phyloP scores from a whole-genome alignment of 2,888 invertebrate genomes.

The Sarcophaga caerulescens region DNA sequence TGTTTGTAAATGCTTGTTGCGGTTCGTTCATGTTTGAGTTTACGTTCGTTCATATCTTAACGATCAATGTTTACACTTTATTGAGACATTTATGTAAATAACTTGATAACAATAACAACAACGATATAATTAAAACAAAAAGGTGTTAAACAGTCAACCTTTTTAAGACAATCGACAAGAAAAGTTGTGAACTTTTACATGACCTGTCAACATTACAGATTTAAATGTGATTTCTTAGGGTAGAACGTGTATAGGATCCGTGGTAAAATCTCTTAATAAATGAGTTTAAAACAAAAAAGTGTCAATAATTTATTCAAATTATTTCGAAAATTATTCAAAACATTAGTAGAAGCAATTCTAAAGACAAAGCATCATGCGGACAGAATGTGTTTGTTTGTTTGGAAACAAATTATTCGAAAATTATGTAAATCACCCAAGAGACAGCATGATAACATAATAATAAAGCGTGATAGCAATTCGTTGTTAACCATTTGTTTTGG shows the following conservation, averaged over 20 bases:
- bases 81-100: slow-evolving; percentile 16
- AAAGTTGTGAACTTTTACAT: no score
- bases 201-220: no score
- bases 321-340: neutral
- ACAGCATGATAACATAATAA: neutral
- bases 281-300: slow-evolving; percentile 16
- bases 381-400: neutral
- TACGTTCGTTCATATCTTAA: no score
- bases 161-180: no score
- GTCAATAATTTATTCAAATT: slow-evolving; percentile 7
- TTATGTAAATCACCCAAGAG: slow-evolving; percentile 35
- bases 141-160: no score
- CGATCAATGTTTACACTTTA: slow-evolving; percentile 2
- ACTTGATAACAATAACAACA: neutral
- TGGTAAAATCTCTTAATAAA: no score
- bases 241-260: no score
- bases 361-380: neutral
- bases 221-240: no score
- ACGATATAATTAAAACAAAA: neutral
- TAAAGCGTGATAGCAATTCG: neutral
- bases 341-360: no score
- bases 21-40: no score
- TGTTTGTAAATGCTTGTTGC: no score
- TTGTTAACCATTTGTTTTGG: neutral
- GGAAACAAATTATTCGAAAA: slow-evolving; percentile 32